These are phyloP conservation scores for Gyrodactylus salaris DNA, from an alignment of 1,140 invertebrate genomes.

Conservation along the genomic window DNA sequence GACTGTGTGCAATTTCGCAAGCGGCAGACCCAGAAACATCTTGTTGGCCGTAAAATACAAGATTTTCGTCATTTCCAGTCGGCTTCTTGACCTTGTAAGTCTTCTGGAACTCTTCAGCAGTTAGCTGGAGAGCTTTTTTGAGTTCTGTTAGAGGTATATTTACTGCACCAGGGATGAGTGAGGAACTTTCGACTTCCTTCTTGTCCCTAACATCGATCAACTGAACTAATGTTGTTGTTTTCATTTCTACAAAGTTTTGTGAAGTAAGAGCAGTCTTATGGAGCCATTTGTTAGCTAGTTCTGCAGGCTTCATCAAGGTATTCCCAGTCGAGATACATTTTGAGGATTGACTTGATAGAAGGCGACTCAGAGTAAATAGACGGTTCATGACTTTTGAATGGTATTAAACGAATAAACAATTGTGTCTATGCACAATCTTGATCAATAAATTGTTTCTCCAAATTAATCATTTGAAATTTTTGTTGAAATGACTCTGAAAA, in stretches of 20 bases:
- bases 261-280: background rate
- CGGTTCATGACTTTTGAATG: too few species aligned
- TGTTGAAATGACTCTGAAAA: too few species aligned
- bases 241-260: background rate
- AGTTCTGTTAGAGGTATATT: background rate
- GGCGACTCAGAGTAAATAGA: too few species aligned
- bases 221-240: background rate
- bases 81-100: background rate
- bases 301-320: too few species aligned
- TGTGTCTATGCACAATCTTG: too few species aligned
- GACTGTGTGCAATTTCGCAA: constrained; percentile 2
- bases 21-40: background rate
- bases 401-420: too few species aligned
- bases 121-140: background rate
- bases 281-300: too few species aligned
- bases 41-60: constrained; percentile 1
- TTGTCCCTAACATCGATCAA: constrained; percentile 1
- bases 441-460: too few species aligned
- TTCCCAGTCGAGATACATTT: too few species aligned
- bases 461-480: too few species aligned
- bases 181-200: background rate
- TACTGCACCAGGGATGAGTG: background rate
- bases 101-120: background rate
- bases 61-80: background rate
- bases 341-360: too few species aligned